A percentile compares a stretch with the other conserved stretches of the same genome.
These are phyloP conservation scores for Adelphocoris suturalis DNA, from an alignment of 2,888 invertebrate genomes.

Conservation along the genomic window DNA sequence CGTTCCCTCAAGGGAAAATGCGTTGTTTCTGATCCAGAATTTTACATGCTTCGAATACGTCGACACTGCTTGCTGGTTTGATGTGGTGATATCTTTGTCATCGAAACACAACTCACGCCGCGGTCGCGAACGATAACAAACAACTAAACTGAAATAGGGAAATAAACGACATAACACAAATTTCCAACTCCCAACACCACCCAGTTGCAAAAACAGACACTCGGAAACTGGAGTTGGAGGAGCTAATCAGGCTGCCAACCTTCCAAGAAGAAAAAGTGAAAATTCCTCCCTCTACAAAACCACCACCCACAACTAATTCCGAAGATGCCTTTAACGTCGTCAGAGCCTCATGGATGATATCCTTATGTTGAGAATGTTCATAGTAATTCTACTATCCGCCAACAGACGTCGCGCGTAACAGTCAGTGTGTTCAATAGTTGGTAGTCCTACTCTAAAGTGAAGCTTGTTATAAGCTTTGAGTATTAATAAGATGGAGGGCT, in stretches of 20 bases:
- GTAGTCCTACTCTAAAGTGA: too few species aligned
- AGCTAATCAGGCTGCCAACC: background rate
- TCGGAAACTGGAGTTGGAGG: slow-evolving; percentile 11
- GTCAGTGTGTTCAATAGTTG: too few species aligned
- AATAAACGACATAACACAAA: slow-evolving; percentile 32
- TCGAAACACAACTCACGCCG: background rate
- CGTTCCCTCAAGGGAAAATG: background rate
- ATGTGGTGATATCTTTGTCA: background rate
- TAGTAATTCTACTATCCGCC: too few species aligned
- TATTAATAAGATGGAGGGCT: too few species aligned
- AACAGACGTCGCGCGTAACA: too few species aligned
- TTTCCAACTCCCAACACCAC: background rate
- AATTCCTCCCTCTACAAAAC: background rate
- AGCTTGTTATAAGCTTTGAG: too few species aligned
- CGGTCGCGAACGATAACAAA: background rate
- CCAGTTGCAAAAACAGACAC: background rate
- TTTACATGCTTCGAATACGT: slow-evolving; percentile 16
- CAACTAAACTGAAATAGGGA: background rate
- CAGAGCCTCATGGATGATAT: too few species aligned
- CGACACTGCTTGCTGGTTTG: background rate
- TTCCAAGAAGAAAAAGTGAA: background rate
- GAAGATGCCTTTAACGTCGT: too few species aligned
- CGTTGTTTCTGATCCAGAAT: background rate
- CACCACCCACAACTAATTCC: background rate
- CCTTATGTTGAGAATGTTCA: too few species aligned